Evolutionary conservation across 2,113 vertebrate species (phyloP).

Genomic region (Cynoglossus semilaevis): DNA sequence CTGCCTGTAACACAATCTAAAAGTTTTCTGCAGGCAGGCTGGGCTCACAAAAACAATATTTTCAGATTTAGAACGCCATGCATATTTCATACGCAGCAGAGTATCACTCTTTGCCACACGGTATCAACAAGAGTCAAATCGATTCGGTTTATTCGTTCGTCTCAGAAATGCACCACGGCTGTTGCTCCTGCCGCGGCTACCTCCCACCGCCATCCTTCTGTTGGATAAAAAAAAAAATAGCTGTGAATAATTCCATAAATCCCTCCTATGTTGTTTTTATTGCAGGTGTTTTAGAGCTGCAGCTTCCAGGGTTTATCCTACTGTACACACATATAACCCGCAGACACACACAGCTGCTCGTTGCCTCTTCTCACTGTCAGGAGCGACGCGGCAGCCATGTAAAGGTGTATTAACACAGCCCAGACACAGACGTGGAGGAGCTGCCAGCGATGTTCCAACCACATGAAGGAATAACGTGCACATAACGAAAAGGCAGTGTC

Average conservation of each 20-base stretch:
- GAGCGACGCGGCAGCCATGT: slow-evolving; percentile 16
- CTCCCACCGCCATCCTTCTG: slow-evolving; percentile 13
- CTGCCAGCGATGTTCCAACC: neutral
- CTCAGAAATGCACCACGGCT: slow-evolving; percentile 38
- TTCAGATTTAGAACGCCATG: slow-evolving; percentile 53
- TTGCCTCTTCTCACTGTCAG: slow-evolving; percentile 21
- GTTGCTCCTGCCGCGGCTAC: neutral
- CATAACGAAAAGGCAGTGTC: slow-evolving; percentile 12
- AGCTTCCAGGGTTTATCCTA: slow-evolving; percentile 3
- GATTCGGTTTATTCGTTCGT: slow-evolving; percentile 56
- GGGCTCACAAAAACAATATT: slow-evolving; percentile 37
- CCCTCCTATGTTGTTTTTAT: slow-evolving; percentile 26
- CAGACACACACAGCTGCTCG: slow-evolving; percentile 12
- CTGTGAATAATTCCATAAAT: slow-evolving; percentile 45
- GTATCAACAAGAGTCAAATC: slow-evolving; percentile 40
- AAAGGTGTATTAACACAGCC: slow-evolving; percentile 22
- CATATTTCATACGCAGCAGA: slow-evolving; percentile 62
- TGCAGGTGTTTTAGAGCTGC: neutral
- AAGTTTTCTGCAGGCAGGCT: slow-evolving; percentile 20
- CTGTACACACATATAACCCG: slow-evolving; percentile 1
- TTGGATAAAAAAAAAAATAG: slow-evolving; percentile 7
- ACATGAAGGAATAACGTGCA: slow-evolving; percentile 6
- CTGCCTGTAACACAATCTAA: slow-evolving; percentile 24
- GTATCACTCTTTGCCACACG: slow-evolving; percentile 54
- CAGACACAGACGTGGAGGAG: slow-evolving; percentile 8